Percentiles rank a stretch among this genome's conserved stretches.
Evolutionary conservation across 2,888 invertebrate species (phyloP).

Genomic region (Glaucopsyche alexis): DNA sequence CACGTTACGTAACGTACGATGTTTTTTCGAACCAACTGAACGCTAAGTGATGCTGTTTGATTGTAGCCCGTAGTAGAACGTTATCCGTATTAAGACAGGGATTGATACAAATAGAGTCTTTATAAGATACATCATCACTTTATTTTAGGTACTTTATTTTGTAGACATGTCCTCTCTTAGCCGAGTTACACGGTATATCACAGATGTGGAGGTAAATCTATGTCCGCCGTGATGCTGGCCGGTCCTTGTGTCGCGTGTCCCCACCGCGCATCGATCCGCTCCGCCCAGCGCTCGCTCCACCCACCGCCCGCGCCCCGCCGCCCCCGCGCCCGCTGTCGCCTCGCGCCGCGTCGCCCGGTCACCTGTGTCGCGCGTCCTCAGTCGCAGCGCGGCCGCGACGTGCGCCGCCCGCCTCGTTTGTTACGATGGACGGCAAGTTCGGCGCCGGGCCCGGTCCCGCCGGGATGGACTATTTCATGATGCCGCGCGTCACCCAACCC

Average conservation of each 20-base stretch:
- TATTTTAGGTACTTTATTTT: too few species aligned
- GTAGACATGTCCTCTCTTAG: too few species aligned
- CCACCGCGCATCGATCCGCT: constrained; percentile 78
- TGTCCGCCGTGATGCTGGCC: constrained; percentile 51
- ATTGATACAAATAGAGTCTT: too few species aligned
- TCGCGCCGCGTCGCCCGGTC: constrained; percentile 72
- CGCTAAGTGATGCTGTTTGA: neutral
- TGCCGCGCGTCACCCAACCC: constrained; percentile 85
- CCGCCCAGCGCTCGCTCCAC: constrained; percentile 76
- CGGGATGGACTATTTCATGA: constrained; percentile 76
- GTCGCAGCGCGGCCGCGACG: constrained; percentile 81
- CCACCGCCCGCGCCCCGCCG: constrained; percentile 61
- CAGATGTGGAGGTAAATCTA: neutral
- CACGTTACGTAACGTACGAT: constrained; percentile 53
- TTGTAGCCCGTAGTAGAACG: neutral
- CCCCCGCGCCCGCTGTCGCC: constrained; percentile 62
- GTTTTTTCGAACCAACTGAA: neutral
- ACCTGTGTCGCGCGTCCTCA: constrained; percentile 80
- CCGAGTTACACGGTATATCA: neutral
- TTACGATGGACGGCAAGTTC: constrained; percentile 77
- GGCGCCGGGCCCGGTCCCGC: constrained; percentile 72
- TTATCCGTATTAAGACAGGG: too few species aligned
- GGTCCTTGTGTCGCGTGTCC: constrained; percentile 74
- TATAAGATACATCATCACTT: too few species aligned
- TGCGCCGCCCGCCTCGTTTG: constrained; percentile 78